Percentiles rank a stretch among this genome's conserved stretches.
phyloP scores from a whole-genome alignment of 2,888 invertebrate genomes.

The Drosophila diplacantha region DNA sequence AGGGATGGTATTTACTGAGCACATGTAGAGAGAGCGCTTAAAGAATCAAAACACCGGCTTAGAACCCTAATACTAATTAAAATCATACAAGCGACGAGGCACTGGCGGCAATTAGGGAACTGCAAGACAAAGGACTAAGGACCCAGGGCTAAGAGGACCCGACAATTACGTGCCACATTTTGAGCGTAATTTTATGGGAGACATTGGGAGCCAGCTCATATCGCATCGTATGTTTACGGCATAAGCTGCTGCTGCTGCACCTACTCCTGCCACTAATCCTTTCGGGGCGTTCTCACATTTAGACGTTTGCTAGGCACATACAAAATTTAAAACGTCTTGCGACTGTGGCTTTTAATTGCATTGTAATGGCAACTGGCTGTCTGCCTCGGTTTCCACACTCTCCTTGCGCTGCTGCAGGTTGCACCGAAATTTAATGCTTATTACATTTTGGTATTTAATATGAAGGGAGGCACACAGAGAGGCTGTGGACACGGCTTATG shows the following conservation, averaged over 20 bases:
- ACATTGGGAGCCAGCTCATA: slow-evolving; percentile 46
- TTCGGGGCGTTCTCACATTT: slow-evolving; percentile 19
- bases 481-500: not conserved
- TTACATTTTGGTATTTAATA: slow-evolving; percentile 40
- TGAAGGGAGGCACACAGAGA: slow-evolving; percentile 3
- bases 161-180: slow-evolving; percentile 62
- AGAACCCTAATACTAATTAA: slow-evolving; percentile 54
- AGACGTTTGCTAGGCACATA: slow-evolving; percentile 30
- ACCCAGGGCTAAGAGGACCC: slow-evolving; percentile 15
- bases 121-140: slow-evolving; percentile 38
- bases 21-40: slow-evolving; percentile 26
- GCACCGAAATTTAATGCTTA: slow-evolving; percentile 47
- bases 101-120: slow-evolving; percentile 50
- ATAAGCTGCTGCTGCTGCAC: slow-evolving; percentile 50
- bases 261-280: slow-evolving; percentile 48
- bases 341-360: slow-evolving; percentile 52
- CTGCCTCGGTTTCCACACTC: slow-evolving; percentile 31
- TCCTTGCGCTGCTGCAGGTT: slow-evolving; percentile 20
- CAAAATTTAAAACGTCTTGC: slow-evolving; percentile 46
- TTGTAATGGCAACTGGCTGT: slow-evolving; percentile 39
- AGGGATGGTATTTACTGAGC: slow-evolving; percentile 14
- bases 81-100: slow-evolving; percentile 39
- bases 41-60: slow-evolving; percentile 38
- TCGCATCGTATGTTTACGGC: slow-evolving; percentile 44
- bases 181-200: slow-evolving; percentile 58